Conservation (phyloP, 2,797 vertebrate species). For the Lacerta bilineata region DNA sequence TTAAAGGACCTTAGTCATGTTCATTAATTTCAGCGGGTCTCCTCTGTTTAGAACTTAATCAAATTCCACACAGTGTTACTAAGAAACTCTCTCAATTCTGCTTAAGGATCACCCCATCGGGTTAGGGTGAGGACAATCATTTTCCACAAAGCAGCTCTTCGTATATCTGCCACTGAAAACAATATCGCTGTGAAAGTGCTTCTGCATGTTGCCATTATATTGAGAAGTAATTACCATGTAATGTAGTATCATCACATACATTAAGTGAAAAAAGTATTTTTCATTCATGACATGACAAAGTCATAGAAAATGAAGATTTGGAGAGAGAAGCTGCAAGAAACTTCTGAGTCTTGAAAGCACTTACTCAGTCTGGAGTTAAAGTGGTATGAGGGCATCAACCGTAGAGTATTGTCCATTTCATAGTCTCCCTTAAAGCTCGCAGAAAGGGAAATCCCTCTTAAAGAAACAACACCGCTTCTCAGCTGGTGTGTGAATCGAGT, state of each 20-base stretch:
- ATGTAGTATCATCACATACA: background rate
- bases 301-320: background rate
- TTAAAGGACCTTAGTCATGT: too few species aligned
- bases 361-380: background rate
- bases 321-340: conserved; percentile 26
- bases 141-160: too few species aligned
- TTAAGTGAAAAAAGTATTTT: background rate
- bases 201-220: background rate
- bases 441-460: conserved; percentile 46
- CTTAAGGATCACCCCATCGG: too few species aligned
- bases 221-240: background rate
- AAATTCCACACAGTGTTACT: too few species aligned
- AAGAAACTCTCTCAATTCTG: too few species aligned
- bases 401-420: conserved; percentile 26
- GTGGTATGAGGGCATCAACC: background rate
- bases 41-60: too few species aligned
- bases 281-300: conserved; percentile 19
- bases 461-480: conserved; percentile 53
- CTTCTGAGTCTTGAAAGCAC: background rate
- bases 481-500: conserved; percentile 51
- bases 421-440: conserved; percentile 40
- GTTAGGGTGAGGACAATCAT: too few species aligned
- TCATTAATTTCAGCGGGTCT: too few species aligned
- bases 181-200: background rate
- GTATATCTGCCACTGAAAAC: background rate